Conservation (phyloP, 2,113 vertebrate genomes). For the Ammospiza nelsoni region DNA sequence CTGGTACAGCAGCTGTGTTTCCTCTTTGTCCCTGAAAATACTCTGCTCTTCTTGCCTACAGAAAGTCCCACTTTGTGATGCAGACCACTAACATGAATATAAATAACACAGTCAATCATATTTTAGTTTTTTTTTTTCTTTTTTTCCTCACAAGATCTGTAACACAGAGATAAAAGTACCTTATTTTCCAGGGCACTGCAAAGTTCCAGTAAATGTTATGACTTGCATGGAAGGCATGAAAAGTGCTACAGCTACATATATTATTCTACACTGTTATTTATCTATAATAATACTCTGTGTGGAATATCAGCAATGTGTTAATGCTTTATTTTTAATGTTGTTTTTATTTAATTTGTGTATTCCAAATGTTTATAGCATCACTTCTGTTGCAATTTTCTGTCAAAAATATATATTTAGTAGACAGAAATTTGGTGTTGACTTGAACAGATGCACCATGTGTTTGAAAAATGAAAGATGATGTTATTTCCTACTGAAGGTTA, state of each 20-base stretch:
- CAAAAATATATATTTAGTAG: not conserved
- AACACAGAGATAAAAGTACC: not conserved
- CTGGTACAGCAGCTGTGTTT: not conserved
- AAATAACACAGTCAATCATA: fast-evolving
- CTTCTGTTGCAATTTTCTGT: not conserved
- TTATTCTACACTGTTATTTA: not conserved
- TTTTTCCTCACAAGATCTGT: not conserved
- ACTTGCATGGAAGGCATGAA: not conserved
- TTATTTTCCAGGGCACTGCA: not conserved
- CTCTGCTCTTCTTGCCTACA: not conserved
- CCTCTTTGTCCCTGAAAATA: not conserved
- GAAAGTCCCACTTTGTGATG: not conserved
- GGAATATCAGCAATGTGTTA: not conserved
- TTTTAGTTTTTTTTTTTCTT: fast-evolving
- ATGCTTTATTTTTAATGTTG: not conserved
- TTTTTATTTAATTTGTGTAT: not conserved
- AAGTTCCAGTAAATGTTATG: not conserved
- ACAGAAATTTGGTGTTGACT: not conserved
- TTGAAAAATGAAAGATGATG: not conserved
- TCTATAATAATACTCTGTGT: not conserved
- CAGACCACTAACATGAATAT: not conserved
- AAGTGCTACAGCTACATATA: not conserved
- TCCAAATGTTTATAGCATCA: not conserved
- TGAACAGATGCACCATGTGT: not conserved
- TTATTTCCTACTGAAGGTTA: not conserved